These are phyloP conservation scores for Psittacula cyanocephala DNA, from an alignment of 2,113 vertebrate genomes.

Conservation along the genomic window DNA sequence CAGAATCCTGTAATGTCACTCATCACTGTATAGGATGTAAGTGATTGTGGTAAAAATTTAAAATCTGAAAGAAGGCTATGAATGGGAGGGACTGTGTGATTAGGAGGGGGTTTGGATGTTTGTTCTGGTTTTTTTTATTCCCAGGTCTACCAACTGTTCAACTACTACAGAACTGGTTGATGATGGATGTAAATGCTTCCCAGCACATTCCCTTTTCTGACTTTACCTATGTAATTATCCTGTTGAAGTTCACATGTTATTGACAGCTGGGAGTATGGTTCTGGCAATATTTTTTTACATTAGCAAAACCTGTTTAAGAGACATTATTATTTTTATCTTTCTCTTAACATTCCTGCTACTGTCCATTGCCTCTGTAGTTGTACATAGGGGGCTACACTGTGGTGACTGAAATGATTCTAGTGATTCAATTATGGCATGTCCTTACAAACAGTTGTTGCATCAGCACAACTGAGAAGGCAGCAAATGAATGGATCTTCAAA, in stretches of 20 bases:
- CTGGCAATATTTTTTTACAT: neutral
- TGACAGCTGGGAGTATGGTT: neutral
- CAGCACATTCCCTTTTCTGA: neutral
- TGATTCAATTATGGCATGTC: neutral
- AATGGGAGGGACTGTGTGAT: neutral
- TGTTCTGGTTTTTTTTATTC: neutral
- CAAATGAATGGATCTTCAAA: neutral
- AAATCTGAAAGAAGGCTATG: neutral
- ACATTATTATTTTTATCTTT: neutral
- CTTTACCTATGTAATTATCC: neutral
- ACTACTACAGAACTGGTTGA: neutral
- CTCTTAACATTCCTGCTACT: neutral
- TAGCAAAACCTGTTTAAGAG: neutral
- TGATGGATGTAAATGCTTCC: neutral
- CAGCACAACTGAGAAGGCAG: neutral
- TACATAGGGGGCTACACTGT: neutral
- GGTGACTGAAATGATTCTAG: neutral
- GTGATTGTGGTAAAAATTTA: neutral
- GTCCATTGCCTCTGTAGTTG: neutral
- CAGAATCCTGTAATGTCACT: neutral
- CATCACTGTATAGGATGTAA: neutral
- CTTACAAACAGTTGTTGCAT: neutral
- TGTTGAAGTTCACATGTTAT: neutral
- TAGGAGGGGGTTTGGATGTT: rapidly evolving
- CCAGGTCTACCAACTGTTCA: rapidly evolving